These are phyloP conservation scores for Psittacus erithacus DNA, from an alignment of 2,113 vertebrate genomes.

Conservation along the genomic window DNA sequence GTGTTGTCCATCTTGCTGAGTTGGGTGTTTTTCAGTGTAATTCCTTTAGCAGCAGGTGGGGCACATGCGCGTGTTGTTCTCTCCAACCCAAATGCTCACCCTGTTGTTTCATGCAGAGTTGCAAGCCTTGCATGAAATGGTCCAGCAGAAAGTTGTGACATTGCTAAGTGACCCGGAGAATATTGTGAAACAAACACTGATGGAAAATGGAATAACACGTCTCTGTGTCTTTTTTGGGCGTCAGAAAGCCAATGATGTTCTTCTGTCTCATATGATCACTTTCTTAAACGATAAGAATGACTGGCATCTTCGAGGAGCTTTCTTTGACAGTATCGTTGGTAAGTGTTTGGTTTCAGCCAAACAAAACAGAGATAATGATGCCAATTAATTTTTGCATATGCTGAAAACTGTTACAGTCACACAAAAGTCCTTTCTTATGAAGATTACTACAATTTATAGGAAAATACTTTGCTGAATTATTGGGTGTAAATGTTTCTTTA, in stretches of 20 bases:
- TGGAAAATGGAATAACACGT: slow-evolving; percentile 98
- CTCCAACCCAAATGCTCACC: background rate
- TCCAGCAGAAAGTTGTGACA: slow-evolving; percentile 99
- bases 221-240: slow-evolving; percentile 98
- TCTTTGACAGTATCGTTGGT: slow-evolving; percentile 99
- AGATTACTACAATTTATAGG: background rate
- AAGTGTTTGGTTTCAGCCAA: slow-evolving; percentile 47
- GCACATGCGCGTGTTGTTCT: rapidly evolving
- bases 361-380: background rate
- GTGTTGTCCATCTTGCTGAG: rapidly evolving
- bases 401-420: background rate
- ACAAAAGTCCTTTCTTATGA: background rate
- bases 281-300: slow-evolving; percentile 99
- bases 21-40: rapidly evolving
- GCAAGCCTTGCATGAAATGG: slow-evolving; percentile 98
- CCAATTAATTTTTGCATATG: background rate
- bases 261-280: slow-evolving; percentile 98
- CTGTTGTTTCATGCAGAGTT: slow-evolving; percentile 79
- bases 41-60: background rate
- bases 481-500: background rate
- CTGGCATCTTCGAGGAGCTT: slow-evolving; percentile 97
- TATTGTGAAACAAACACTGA: slow-evolving; percentile 96
- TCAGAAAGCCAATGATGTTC: slow-evolving; percentile 97
- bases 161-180: slow-evolving; percentile 96
- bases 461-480: background rate